Percentiles rank a stretch among this genome's conserved stretches.
phyloP scores from a whole-genome alignment of 2,888 invertebrate genomes.

The Rhyacophila evoluta region DNA sequence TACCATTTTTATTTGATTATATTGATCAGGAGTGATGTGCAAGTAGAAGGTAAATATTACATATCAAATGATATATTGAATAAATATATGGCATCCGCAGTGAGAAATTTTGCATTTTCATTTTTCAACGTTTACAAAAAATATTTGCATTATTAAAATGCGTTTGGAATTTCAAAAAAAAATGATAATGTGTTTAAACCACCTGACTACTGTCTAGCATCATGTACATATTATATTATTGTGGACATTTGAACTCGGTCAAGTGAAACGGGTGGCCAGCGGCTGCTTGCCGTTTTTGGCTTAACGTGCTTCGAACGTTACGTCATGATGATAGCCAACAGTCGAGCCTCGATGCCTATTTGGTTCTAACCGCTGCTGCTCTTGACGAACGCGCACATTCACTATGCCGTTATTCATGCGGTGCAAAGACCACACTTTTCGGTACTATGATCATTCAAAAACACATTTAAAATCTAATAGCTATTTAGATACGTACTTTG shows the following conservation, averaged over 20 bases:
- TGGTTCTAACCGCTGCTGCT: background rate
- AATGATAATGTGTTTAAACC: background rate
- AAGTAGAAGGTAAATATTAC: no score
- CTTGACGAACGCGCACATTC: background rate
- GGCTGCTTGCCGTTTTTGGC: background rate
- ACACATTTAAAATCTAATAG: no score
- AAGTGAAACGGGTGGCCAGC: conserved; percentile 2
- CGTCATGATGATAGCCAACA: background rate
- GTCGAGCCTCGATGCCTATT: background rate
- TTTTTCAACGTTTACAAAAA: no score
- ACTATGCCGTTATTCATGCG: background rate
- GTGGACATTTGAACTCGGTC: conserved; percentile 19
- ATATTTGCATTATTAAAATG: no score
- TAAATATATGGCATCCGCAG: no score
- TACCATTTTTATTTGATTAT: no score
- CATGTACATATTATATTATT: background rate
- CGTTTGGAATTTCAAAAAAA: no score
- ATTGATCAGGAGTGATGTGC: no score
- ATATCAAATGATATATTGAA: no score
- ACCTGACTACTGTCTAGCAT: background rate
- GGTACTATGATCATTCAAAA: no score
- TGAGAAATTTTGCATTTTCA: no score
- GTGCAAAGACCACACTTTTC: background rate
- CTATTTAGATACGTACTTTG: no score
- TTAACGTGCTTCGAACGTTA: background rate